These are phyloP conservation scores for Phylloscopus collybita DNA, from an alignment of 2,797 vertebrate species.

Conservation along the genomic window DNA sequence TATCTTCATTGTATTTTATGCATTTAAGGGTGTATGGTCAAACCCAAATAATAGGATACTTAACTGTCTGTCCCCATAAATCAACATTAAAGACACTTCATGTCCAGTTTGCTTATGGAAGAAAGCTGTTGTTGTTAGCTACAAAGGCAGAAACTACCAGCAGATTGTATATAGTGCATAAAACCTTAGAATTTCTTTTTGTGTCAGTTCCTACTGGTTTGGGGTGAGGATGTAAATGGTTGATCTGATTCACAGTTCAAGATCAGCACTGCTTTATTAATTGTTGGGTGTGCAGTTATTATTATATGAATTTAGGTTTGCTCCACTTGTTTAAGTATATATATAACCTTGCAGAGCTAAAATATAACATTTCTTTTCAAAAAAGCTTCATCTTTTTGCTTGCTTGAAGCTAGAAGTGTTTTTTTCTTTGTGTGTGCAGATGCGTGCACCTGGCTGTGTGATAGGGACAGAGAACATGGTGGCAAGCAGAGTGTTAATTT, in stretches of 20 bases:
- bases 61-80: conserved; percentile 47
- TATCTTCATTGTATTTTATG: conserved; percentile 12
- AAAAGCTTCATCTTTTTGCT: not conserved
- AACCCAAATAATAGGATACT: not conserved
- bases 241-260: not conserved
- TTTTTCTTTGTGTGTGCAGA: rapidly evolving
- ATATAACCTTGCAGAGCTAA: not conserved
- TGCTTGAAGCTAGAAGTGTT: not conserved
- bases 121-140: not conserved
- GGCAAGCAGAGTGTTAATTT: not conserved
- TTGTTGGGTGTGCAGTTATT: not conserved
- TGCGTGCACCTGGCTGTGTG: rapidly evolving
- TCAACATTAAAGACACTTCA: conserved; percentile 55
- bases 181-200: not conserved
- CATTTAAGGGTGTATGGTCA: conserved; percentile 10
- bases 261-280: not conserved
- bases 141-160: not conserved
- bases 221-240: not conserved
- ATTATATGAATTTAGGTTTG: not conserved
- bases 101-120: conserved; percentile 35
- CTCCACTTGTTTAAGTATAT: rapidly evolving
- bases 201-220: not conserved
- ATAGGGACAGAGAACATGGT: not conserved
- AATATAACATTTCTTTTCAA: not conserved
- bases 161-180: not conserved